Base-by-base conservation (phyloP, 35 echinoderm and acorn worm genomes). In the Lytechinus pictus region DNA sequence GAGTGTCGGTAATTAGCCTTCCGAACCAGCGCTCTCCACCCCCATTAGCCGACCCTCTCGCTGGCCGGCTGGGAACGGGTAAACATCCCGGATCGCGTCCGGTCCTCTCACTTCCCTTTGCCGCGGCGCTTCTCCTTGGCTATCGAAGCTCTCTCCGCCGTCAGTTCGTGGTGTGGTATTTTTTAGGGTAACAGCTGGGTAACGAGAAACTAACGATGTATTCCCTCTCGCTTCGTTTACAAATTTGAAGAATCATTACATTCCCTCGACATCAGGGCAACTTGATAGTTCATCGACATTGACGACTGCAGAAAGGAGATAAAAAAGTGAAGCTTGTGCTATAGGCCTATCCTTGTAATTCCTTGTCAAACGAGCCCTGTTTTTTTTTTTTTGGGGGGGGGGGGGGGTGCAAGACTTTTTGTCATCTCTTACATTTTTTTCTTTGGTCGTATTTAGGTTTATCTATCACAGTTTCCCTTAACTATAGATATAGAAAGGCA, bases 21-120 rank as follows among this genome's bases (percentile, higher is more conserved):
- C 52, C 88, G 9, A 52, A 90, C 52, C 52, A 90, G 14, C 88
- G 88, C 88, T 4, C 88, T 21, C 88, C 12, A 3, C 88, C 52
- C 88, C 28, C 88, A 19, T 54, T 33, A 90, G 66, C 66, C 66
- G 21, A 79, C 66, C 66, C 66, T 24, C 66, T 79, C 66, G 66
- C 27, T 90, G 5, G 88, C 88, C 28, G 28, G 88, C 29, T 90
- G 88, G 29, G 88, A 44, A 90, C 88, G 88, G 52, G 88, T 90
- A 90, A 90, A 90, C 88, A 54, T 79, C 66, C 66, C 66, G 19
- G 66, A 79, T 79, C 66, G 66, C 66, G n/a, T 79, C 66, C 66
- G 66, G 66, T 19, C 12, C 19, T 16, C 57, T 10, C 57, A 12
- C 57, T 16, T 60, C 57, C 33, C 33, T 44, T 60, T 16, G 57